These are phyloP conservation scores for Tarsius wallacei DNA, from an alignment of 2,797 vertebrate species.

Conservation along the genomic window DNA sequence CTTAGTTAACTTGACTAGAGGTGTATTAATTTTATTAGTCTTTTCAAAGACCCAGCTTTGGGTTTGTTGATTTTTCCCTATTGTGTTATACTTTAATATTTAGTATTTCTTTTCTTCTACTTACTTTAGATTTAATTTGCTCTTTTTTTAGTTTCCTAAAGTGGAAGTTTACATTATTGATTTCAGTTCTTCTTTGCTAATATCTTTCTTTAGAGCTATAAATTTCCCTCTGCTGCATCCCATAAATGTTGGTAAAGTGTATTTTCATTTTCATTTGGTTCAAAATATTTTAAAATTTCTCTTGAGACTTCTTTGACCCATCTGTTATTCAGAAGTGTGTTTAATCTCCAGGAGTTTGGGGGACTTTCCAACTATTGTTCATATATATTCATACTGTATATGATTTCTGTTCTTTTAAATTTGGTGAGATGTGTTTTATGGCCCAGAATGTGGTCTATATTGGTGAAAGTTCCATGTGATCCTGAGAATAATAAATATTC, in stretches of 20 bases:
- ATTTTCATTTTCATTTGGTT: constrained; percentile 1
- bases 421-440: neutral
- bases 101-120: neutral
- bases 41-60: neutral
- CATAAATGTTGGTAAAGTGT: neutral
- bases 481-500: neutral
- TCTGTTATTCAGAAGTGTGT: neutral
- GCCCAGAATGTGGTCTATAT: neutral
- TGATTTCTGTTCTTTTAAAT: neutral
- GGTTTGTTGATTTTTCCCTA: neutral
- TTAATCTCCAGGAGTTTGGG: neutral
- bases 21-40: no score
- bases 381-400: neutral
- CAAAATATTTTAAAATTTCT: neutral
- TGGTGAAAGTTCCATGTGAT: neutral
- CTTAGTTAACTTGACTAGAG: no score
- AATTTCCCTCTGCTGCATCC: neutral
- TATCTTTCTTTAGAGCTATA: neutral
- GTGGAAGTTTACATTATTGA: neutral
- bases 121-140: constrained; percentile 28
- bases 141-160: constrained; percentile 10
- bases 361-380: neutral
- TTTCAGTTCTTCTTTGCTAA: neutral
- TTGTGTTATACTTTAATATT: neutral
- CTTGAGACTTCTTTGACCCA: neutral